Evolutionary conservation across 2,797 vertebrate species (phyloP), one percentile per base, ranked within the genome.

Genomic region (Tragopan temminckii): DNA sequence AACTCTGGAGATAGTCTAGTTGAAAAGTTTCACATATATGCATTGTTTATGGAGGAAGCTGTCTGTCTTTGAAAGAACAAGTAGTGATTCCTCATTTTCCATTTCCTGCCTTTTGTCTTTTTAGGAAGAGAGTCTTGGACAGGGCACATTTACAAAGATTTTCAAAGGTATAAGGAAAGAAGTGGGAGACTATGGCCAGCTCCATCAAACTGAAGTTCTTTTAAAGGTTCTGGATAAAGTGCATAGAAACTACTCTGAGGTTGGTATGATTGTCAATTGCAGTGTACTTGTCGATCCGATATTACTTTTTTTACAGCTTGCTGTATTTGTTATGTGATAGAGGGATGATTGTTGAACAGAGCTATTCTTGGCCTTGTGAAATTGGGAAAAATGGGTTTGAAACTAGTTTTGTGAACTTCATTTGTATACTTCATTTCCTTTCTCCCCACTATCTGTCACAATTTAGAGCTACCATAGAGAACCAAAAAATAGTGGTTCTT

Each of bases 101-200:
- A 19, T 46, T 87, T 15, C 5, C 13, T 6, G 13, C 46, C 11
- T 92, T 42, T 79, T 85, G 53, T 76, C 35, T 85, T 53, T 91
- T 63, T 90, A 99, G 99, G 98, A 97, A 52, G 98, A 99, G 93
- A 98, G 99, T 94, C 97, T 99, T 94, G 99, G 99, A 43, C 99
- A 99, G 97, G 99, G 99, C 46, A 99, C 99, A 0, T 99, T 99
- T 95, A 99, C 99, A 25, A 99, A 99, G 98, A 99, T 99, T 95
- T 99, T 99, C 97, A 98, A 98, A 90, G 99, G 99, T 24, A 29
- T 99, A 85, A 98, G 98, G 89, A 98, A 98, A 87, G 99, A 99
- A 98, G 95, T 98, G 55, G 98, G 99, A 89, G 99, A 99, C 95
- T 99, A 99, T n/a, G 98, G 98, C 50, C 98, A 99, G 71, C 89